Evolutionary conservation across 2,113 vertebrate species (phyloP), one percentile per base, ranked within the genome.

Genomic region (Parotia lawesii): DNA sequence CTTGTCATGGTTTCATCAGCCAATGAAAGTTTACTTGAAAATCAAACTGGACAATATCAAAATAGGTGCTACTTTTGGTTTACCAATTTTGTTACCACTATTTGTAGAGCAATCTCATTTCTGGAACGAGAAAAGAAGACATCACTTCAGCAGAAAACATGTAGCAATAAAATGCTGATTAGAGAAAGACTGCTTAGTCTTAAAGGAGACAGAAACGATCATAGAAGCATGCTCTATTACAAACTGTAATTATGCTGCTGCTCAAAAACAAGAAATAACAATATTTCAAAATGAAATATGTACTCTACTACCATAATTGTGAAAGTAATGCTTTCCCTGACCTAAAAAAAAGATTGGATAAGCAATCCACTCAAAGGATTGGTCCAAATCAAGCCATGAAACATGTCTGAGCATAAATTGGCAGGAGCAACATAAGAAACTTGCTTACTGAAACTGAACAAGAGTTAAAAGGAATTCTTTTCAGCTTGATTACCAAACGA

Each of bases 181-280:
- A 93, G 25, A 83, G 78, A 85, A 95, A 90, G 85, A 50, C 40
- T 84, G 40, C 67, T 86, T 81, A 72, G 73, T 50, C 70, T 69
- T 84, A 96, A 95, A 54, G 69, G 79, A 88, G 57, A 44, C 72
- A 93, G 72, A 95, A 94, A 88, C 56, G 72, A 84, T 71, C 77
- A 54, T 0, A 90, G 81, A 91, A 87, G 45, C 77, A 58, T 17
- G 58, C 23, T 74, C n/a, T 44, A 78, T 74, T 86, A 86, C 35
- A 73, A 90, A 75, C 31, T 88, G 81, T 84, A 94, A 95, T 84
- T 88, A 83, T 75, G 88, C 31, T 70, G 50, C 89, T 91, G 77
- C 85, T 93, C 83, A 80, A 93, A 91, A 89, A 7, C 33, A 85
- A 72, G 56, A 77, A 95, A 71, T 70, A 94, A 82, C 77, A 91